Base-by-base conservation (phyloP, 2,888 invertebrate species). In the Hemistola chrysoprasaria region DNA sequence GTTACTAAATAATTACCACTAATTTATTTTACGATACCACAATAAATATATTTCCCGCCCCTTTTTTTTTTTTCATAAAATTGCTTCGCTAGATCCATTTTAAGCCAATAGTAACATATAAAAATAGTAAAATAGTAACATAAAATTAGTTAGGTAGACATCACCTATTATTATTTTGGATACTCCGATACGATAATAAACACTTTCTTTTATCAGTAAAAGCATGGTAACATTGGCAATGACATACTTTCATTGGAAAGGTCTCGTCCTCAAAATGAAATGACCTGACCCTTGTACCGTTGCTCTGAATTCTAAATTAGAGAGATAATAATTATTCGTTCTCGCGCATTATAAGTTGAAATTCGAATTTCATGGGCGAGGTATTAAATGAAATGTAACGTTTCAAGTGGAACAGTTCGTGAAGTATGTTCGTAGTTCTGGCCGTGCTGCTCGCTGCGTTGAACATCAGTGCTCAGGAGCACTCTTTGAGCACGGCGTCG, bases 321-420 rank as follows among this genome's bases (percentile, higher is more conserved):
- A 62, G 58, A 61, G 53, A 63, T 73, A 73, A 63, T 73, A 73
- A 77, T 75, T 68, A 71, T 72, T 75, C 75, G 65, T 75, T 67
- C 64, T 56, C 63, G 78, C 67, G 59, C 64, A 68, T 79, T 73
- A 69, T 62, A 68, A 59, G 67, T 70, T 70, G 64, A 78, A 82
- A 83, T 82, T 70, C 24, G 39, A 73, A 87, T 87, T 84, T 82
- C 77, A 79, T 65, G 83, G 80, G 60, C 70, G 73, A 83, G 77
- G 74, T 82, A 78, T 82, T 86, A 87, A 81, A 81, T 67, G 62
- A 59, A 70, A 63, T 50, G 60, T 59, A 56, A 39, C 52, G 53
- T 67, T 63, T 68, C 68, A 74, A 68, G 76, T 77, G 76, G 73
- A 80, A 78, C 87, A 87, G 84, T 87, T 61, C 53, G 69, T 71